These are phyloP conservation scores for Tachysurus vachellii DNA, from an alignment of 2,113 vertebrate genomes.

Conservation along the genomic window DNA sequence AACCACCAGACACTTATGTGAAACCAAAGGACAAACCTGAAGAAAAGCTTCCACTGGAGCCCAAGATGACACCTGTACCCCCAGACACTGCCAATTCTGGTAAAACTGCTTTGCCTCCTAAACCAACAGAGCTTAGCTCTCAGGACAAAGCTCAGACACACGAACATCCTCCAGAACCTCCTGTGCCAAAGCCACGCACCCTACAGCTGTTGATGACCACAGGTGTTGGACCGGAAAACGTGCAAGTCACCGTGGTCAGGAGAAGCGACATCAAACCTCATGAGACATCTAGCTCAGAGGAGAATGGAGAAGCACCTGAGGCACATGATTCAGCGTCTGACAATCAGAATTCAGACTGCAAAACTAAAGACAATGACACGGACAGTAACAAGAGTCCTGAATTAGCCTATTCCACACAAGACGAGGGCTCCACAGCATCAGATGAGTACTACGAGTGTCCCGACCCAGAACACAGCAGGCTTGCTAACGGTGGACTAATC, in stretches of 20 bases:
- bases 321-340: neutral
- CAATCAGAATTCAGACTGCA: slow-evolving; percentile 24
- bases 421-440: slow-evolving; percentile 81
- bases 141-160: neutral
- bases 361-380: slow-evolving; percentile 60
- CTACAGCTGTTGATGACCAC: slow-evolving; percentile 71
- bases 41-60: neutral
- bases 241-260: slow-evolving; percentile 65
- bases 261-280: slow-evolving; percentile 28
- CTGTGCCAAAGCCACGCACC: slow-evolving; percentile 86
- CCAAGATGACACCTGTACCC: neutral
- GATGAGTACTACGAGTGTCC: slow-evolving; percentile 83
- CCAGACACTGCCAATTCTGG: slow-evolving; percentile 41
- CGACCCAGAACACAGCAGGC: slow-evolving; percentile 28
- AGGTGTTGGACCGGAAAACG: neutral
- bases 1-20: neutral
- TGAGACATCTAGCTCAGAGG: slow-evolving; percentile 23
- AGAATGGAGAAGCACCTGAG: slow-evolving; percentile 23
- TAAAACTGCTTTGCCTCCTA: slow-evolving; percentile 1
- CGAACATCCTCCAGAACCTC: slow-evolving; percentile 55
- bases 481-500: slow-evolving; percentile 58
- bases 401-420: slow-evolving; percentile 33
- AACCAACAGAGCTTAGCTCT: neutral
- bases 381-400: slow-evolving; percentile 62
- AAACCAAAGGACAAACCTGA: neutral